Evolutionary conservation across 2,113 vertebrate genomes (phyloP), one percentile per base, ranked within the genome.

Genomic region (Rhinoptilus africanus): DNA sequence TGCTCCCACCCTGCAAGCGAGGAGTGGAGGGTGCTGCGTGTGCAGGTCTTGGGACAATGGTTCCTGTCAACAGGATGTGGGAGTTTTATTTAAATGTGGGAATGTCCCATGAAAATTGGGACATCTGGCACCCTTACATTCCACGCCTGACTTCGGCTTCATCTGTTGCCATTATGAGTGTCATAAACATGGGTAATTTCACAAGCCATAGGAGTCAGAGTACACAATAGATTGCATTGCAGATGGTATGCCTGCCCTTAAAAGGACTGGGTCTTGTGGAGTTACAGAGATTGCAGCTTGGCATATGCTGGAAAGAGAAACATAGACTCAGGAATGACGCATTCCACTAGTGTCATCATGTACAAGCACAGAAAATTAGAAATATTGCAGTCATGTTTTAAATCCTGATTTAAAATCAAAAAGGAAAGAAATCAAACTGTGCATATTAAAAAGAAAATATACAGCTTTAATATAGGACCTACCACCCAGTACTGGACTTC

Each of bases 111-210:
- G 96, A 88, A 96, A 97, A 95, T 73, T 81, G 67, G 84, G 95
- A 96, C 96, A 97, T 96, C 96, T 97, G 97, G 91, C 79, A 81
- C 53, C 69, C 92, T 96, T 76, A 32, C 63, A 93, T 95, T 97
- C 89, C 82, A 78, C 0, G 4, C 91, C 66, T 93, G 78, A 92
- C 85, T 94, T 81, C 3, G 1, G 62, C 89, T 94, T 95, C 87
- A 93, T 97, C 78, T 95, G 68, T 62, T 95, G 73, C 72, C 32
- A 4, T 60, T 96, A 69, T 60, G 79, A 97, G 69, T 93, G 80
- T 83, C 67, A 81, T 89, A 97, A 97, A 96, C 76, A 57, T 6
- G 87, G 86, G 35, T 85, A 89, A 92, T 93, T 90, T 84, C 93
- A 72, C 3, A 32, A 94, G 64, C 64, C 80, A 56, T 82, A 57